Base-by-base conservation (phyloP, 2,888 invertebrate species). In the Diarsia dahlii region DNA sequence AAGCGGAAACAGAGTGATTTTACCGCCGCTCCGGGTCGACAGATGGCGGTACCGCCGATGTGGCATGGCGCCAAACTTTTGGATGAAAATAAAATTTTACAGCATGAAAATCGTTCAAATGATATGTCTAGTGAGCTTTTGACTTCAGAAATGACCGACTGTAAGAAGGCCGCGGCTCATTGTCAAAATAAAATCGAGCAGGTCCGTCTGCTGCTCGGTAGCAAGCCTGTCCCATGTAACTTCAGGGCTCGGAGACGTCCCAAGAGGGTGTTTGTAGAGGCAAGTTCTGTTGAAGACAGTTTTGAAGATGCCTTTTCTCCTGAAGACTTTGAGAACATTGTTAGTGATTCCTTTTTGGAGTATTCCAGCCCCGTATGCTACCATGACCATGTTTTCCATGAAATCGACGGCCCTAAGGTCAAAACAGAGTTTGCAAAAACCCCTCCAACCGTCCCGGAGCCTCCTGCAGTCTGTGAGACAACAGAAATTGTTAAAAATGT, bases 231-330 rank as follows among this genome's bases (percentile, higher is more conserved):
- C 28, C 86, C 89, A 34, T 88, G 85, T 64, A 82, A 90, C 45
- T 82, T 88, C 28, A 90, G 91, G 76, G 77, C 78, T 28, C 84
- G 91, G 9, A 84, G 90, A 74, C 85, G 92, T 23, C 92, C 93
- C 0, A 92, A 90, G 73, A 93, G 90, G 77, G 89, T 89, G 8
- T 94, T 94, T 81, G 91, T 94, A n/a, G 94, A 95, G 67, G 84
- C 93, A 0, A 85, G 89, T 48, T 92, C 93, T 0, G 89, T 94
- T 0, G 93, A 94, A 82, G 95, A 96, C 28, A 87, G 87, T 58
- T 95, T 93, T 80, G 95, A 94, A 90, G 95, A 95, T 91, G 95
- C 95, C 9, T 93, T 95, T 66, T 84, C 91, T 0, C 90, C 93
- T 0, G 95, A 96, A 84, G 94, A 94, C 87, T 92, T 94, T 80